Conservation (phyloP, 2,888 invertebrate genomes). For the Drosophila borborema region DNA sequence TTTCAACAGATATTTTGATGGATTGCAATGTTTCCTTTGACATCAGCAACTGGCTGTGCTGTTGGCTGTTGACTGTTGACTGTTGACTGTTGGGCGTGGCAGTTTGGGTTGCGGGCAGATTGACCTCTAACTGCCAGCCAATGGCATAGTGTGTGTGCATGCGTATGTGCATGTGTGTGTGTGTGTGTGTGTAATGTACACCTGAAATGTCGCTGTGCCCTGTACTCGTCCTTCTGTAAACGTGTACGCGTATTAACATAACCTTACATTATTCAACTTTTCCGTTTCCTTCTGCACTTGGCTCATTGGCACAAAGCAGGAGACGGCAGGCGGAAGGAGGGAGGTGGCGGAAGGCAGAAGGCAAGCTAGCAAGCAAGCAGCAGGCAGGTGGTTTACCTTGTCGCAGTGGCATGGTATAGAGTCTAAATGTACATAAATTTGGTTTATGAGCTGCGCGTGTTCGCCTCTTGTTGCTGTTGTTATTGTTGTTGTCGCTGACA, state of each 20-base stretch:
- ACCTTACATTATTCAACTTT: slow-evolving; percentile 75
- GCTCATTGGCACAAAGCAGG: slow-evolving; percentile 5
- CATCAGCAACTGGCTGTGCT: slow-evolving; percentile 12
- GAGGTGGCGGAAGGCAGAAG: slow-evolving; percentile 4
- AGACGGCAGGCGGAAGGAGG: neutral
- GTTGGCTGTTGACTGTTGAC: neutral
- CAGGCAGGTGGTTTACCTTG: slow-evolving; percentile 2
- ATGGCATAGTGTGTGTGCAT: slow-evolving; percentile 29
- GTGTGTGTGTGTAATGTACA: slow-evolving; percentile 54
- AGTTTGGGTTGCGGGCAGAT: slow-evolving; percentile 2
- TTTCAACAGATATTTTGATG: slow-evolving; percentile 14
- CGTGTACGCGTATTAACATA: slow-evolving; percentile 64
- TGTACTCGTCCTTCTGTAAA: slow-evolving; percentile 16
- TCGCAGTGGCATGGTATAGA: slow-evolving; percentile 4
- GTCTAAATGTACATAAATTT: slow-evolving; percentile 71
- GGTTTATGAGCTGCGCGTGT: slow-evolving; percentile 65
- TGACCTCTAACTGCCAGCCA: slow-evolving; percentile 57
- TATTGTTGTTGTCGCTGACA: slow-evolving; percentile 35
- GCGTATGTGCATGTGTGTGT: neutral
- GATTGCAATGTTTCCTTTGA: slow-evolving; percentile 7
- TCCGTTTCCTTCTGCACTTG: slow-evolving; percentile 49
- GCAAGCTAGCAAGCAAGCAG: neutral
- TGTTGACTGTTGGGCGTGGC: slow-evolving; percentile 3
- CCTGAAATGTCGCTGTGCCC: slow-evolving; percentile 43
- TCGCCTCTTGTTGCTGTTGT: slow-evolving; percentile 22